phyloP scores from a whole-genome alignment of 2,888 invertebrate genomes.

The Orthonychiurus folsomi region DNA sequence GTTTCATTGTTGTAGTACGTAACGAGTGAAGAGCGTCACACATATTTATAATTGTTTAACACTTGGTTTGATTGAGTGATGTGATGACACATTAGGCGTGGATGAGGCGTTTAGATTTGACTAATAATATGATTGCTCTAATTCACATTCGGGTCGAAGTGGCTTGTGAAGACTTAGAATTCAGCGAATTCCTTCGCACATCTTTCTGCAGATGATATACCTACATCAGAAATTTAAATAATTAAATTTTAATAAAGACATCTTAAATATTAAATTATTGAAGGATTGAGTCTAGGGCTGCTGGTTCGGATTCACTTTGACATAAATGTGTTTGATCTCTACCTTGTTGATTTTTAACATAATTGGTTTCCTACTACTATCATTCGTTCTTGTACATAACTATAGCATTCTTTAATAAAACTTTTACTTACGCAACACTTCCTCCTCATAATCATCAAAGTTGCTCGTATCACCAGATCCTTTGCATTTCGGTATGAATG shows the following conservation, averaged over 20 bases:
- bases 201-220: constrained; percentile 98
- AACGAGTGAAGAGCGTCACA: neutral
- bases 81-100: constrained; percentile 5
- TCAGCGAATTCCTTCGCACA: constrained; percentile 99
- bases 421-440: constrained; percentile 90
- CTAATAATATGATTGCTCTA: constrained; percentile 4
- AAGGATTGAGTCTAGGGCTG: no score
- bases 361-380: no score
- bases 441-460: constrained; percentile 99
- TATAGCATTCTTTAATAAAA: no score
- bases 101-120: constrained; percentile 2
- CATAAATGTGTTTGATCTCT: no score
- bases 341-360: no score
- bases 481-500: constrained; percentile 97
- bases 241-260: no score
- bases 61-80: constrained; percentile 6
- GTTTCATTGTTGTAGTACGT: no score
- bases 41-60: neutral
- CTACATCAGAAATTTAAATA: no score
- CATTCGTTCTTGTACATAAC: no score
- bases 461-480: constrained; percentile 99
- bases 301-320: no score
- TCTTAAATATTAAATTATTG: no score
- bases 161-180: constrained; percentile 52
- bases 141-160: constrained; percentile 10